Evolutionary conservation across 2,113 vertebrate species (phyloP).

Genomic region (Eudyptes chrysolophus): DNA sequence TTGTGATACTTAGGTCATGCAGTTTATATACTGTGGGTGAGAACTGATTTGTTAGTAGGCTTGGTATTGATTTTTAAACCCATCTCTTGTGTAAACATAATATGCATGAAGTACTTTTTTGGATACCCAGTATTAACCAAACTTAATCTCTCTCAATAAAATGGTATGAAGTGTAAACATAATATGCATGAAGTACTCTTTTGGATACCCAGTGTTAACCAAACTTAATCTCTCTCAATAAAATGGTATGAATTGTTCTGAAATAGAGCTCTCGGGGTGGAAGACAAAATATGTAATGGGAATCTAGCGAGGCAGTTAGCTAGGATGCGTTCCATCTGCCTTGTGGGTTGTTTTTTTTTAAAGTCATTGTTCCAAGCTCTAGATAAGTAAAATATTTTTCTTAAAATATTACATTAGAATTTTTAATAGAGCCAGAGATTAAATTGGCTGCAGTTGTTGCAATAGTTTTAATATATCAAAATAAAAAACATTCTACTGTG

Average conservation of each 20-base stretch:
- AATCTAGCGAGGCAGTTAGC: not conserved
- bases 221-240: not conserved
- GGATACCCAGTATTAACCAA: not conserved
- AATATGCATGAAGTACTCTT: not conserved
- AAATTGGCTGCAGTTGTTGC: not conserved
- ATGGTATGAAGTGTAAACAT: not conserved
- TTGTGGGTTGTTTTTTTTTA: not conserved
- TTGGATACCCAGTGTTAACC: not conserved
- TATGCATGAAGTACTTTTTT: not conserved
- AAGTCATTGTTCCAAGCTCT: not conserved
- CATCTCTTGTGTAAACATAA: not conserved
- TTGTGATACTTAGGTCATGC: not conserved
- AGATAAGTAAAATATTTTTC: conserved; percentile 10
- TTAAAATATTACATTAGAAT: not conserved
- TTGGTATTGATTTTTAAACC: not conserved
- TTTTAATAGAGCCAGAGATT: not conserved
- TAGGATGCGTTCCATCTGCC: not conserved
- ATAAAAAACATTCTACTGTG: not conserved
- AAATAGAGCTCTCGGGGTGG: not conserved
- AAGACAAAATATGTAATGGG: fast-evolving
- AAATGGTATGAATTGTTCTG: not conserved
- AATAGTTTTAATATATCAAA: not conserved
- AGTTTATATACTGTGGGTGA: not conserved
- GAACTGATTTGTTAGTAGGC: not conserved
- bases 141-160: not conserved